Evolutionary conservation across 2,888 invertebrate species (phyloP), one percentile per base, ranked within the genome.

Genomic region (Ischnura elegans): DNA sequence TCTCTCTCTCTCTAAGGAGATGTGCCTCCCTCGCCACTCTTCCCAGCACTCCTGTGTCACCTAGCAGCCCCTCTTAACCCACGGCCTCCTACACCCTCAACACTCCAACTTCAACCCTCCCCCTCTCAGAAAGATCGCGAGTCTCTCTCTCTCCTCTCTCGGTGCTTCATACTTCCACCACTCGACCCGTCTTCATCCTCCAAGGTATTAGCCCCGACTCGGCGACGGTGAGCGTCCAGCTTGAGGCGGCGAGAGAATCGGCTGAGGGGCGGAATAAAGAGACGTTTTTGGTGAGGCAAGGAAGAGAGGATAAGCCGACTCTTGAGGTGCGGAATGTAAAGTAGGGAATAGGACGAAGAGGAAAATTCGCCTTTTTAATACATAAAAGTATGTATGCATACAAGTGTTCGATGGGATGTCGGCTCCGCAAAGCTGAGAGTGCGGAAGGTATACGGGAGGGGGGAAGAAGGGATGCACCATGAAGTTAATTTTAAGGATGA

Each of bases 361-460:
- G 55, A 55, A 55, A 61, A 51, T 19, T 25, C 36, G 42, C 42
- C 21, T 55, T 55, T 51, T 47, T 87, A 29, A 42, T 29, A 1
- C n/a, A n/a, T n/a, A n/a, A 6, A 42, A 87, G 51, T 87, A n/a
- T n/a, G n/a, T n/a, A n/a, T n/a, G n/a, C n/a, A n/a, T n/a, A n/a
- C n/a, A n/a, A n/a, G n/a, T n/a, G n/a, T n/a, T 16, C 76, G 76
- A 36, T n/a, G 4, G 19, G 86, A 86, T 45, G 25, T 46, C 87
- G 87, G 87, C 51, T 87, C 87, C 36, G 61, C 61, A 55, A 43
- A 87, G 51, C 55, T 25, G 87, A 42, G 42, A 16, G 61, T 66
- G 61, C 61, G 76, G 76, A 76, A 36, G 16, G 4, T 16, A 76
- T 76, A 36, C 76, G 36, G n/a, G 36, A 76, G 36, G 76, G 76